phyloP scores from a whole-genome alignment of 2,888 invertebrate genomes.

The Oxystoma pomonae region DNA sequence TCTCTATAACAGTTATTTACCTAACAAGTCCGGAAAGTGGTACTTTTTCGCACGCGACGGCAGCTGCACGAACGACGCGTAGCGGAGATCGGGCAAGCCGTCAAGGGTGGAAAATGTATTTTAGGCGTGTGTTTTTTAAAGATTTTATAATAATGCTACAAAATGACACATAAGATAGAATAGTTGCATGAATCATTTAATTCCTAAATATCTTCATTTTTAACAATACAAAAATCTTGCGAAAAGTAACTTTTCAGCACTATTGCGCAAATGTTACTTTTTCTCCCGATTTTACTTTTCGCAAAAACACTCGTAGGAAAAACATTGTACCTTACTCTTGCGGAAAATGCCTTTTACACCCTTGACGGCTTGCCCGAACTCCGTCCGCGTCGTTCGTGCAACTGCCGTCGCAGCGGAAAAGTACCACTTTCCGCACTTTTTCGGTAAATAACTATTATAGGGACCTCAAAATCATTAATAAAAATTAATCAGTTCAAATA shows the following conservation, averaged over 20 bases:
- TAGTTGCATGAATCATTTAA: not conserved
- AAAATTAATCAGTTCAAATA: no score
- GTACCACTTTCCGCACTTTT: no score
- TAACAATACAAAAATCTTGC: not conserved
- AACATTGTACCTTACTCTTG: no score
- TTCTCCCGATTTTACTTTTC: no score
- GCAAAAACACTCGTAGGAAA: no score
- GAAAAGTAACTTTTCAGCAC: not conserved
- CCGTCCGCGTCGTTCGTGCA: no score
- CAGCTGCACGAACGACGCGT: not conserved
- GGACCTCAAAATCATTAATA: no score
- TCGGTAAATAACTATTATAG: no score
- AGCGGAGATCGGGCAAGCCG: not conserved
- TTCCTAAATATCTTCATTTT: not conserved
- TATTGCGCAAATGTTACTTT: no score
- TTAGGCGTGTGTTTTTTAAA: not conserved
- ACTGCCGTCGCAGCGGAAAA: no score
- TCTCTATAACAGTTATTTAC: not conserved
- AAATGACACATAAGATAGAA: not conserved
- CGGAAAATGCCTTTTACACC: no score
- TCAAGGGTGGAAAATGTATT: not conserved
- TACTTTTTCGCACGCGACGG: not conserved
- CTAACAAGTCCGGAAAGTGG: not conserved
- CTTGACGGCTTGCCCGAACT: no score
- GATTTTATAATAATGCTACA: not conserved